A percentile compares a stretch with the other conserved stretches of the same genome.
phyloP scores from a whole-genome alignment of 92 coral and sea anemone genomes.

The Parazoanthus atlanticus region DNA sequence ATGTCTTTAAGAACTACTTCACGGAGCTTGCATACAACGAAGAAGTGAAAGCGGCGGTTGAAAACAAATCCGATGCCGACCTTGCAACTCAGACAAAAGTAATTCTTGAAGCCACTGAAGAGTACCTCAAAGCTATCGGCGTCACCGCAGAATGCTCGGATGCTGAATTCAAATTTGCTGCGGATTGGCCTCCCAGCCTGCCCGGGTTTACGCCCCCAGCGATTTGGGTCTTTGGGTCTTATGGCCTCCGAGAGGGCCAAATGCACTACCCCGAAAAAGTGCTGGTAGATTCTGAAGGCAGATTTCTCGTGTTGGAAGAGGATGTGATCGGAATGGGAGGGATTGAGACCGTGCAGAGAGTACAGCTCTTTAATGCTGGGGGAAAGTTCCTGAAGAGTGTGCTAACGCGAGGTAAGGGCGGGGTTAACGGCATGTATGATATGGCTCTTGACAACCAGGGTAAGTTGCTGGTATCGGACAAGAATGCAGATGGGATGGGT shows the following conservation, averaged over 20 bases:
- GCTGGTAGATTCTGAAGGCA: slow-evolving; percentile 72
- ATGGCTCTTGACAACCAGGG: slow-evolving; percentile 84
- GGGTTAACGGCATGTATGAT: slow-evolving; percentile 80
- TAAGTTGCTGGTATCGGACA: slow-evolving; percentile 70
- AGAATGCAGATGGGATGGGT: slow-evolving; percentile 58
- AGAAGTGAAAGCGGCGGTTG: slow-evolving; percentile 58
- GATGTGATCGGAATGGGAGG: slow-evolving; percentile 68
- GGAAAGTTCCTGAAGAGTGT: slow-evolving; percentile 78
- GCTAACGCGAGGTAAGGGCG: slow-evolving; percentile 80
- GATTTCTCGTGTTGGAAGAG: slow-evolving; percentile 83
- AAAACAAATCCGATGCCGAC: slow-evolving; percentile 57
- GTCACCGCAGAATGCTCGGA: slow-evolving; percentile 20
- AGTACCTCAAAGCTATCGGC: slow-evolving; percentile 59
- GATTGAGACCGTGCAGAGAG: slow-evolving; percentile 67
- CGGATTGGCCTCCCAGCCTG: slow-evolving; percentile 51
- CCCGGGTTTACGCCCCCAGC: slow-evolving; percentile 74
- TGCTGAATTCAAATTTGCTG: slow-evolving; percentile 57
- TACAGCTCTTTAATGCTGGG: slow-evolving; percentile 75
- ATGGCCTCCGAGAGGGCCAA: slow-evolving; percentile 81
- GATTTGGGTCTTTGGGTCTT: slow-evolving; percentile 94
- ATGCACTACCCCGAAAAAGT: slow-evolving; percentile 78
- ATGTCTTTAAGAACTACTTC: slow-evolving; percentile 45
- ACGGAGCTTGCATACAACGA: slow-evolving; percentile 49
- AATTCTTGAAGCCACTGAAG: slow-evolving; percentile 70
- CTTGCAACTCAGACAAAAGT: slow-evolving; percentile 61